Evolutionary conservation across 2,113 vertebrate genomes (phyloP), one percentile per base, ranked within the genome.

Genomic region (Zosterops hypoxanthus): DNA sequence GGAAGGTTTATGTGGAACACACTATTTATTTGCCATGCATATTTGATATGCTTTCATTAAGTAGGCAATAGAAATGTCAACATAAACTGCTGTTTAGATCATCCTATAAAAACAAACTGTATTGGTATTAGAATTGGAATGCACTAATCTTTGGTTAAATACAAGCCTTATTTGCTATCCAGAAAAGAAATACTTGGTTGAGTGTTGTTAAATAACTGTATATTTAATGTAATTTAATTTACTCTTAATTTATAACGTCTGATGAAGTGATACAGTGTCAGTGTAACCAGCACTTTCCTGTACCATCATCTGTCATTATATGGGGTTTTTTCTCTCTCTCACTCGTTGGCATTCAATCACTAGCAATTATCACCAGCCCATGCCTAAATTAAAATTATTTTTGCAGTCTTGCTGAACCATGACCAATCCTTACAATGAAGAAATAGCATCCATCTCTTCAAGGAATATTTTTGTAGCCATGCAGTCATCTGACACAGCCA

Each of bases 1-100:
- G 81, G 96, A 96, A 93, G 79, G 89, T 97, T 98, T 98, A 95
- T 28, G 33, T 94, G 92, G 96, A 97, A 96, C 93, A 97, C 77
- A 90, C 88, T 98, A 97, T 98, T 98, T 98, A 98, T 98, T 98
- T 97, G 96, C 94, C 96, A 97, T 98, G 97, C 97, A 98, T 98
- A 98, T 98, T 98, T 98, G 97, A 98, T 98, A 97, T 64, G 96
- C 24, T 59, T 97, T 98, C 97, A 97, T 98, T 98, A 98, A 98
- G 96, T 92, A 97, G 92, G 89, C 98, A 97, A 94, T 96, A 97
- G 97, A 98, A 98, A 87, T 98, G 98, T 98, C 98, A 98, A 98
- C 97, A 98, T 97, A 97, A 98, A 98, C 82, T 94, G 96, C 79
- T 94, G 94, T 98, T 98, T 98, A 98, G 97, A 97, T 97, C 92